These are phyloP conservation scores for Boulengeromyrus knoepffleri DNA, from an alignment of 2,113 vertebrate genomes.

Conservation along the genomic window DNA sequence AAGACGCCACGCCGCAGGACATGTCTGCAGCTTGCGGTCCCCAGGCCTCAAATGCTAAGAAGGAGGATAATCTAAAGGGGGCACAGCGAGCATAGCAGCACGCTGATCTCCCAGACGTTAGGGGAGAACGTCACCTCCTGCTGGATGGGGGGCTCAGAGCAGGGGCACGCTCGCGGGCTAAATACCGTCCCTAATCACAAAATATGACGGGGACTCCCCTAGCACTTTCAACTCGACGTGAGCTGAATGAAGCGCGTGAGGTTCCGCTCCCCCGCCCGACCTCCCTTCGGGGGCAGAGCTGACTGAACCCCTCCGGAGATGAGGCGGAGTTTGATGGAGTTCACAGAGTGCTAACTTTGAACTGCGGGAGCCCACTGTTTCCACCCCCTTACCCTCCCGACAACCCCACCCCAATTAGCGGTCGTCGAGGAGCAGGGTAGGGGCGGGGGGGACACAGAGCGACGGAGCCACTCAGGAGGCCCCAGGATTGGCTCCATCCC, in stretches of 20 bases:
- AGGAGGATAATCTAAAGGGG: not conserved
- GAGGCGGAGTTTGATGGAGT: not conserved
- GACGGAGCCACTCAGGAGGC: not conserved
- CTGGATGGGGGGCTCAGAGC: not conserved
- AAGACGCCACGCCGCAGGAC: not conserved
- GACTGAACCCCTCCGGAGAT: not conserved
- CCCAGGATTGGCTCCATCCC: not conserved
- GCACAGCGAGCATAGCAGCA: not conserved
- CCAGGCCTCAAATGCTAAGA: not conserved
- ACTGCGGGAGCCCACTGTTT: not conserved
- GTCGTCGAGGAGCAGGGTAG: not conserved
- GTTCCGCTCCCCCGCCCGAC: not conserved
- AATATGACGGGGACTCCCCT: conserved; percentile 17
- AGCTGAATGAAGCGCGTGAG: not conserved
- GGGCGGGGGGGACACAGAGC: not conserved
- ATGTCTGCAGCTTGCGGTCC: not conserved
- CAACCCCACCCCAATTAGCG: not conserved
- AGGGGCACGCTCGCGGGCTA: not conserved
- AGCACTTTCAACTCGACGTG: conserved; percentile 6
- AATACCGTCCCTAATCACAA: not conserved
- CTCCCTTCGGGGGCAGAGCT: not conserved
- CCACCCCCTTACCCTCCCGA: not conserved
- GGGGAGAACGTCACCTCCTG: not conserved
- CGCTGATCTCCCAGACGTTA: not conserved
- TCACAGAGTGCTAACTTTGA: not conserved